phyloP scores from a whole-genome alignment of 1,140 invertebrate genomes.

The Diachasma alloeum region DNA sequence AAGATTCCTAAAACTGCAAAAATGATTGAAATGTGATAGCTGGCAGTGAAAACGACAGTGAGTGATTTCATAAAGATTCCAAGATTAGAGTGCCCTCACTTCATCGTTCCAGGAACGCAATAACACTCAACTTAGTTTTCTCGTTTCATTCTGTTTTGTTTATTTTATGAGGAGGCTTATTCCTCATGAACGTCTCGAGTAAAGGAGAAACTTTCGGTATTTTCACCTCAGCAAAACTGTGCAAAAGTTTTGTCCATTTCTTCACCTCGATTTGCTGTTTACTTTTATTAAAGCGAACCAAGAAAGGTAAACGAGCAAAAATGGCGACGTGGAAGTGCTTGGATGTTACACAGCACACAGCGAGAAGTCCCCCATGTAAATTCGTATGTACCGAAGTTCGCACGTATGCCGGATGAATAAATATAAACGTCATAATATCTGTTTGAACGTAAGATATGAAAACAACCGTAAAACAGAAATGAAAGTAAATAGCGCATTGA shows the following conservation, averaged over 20 bases:
- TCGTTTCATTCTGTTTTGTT: neutral
- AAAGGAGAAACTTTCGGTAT: conserved; percentile 1
- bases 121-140: neutral
- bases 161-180: neutral
- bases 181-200: neutral
- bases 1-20: too few species aligned
- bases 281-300: conserved; percentile 2
- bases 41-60: too few species aligned
- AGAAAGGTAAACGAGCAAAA: neutral
- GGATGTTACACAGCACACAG: neutral
- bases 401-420: neutral
- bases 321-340: neutral
- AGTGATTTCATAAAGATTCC: neutral
- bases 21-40: too few species aligned
- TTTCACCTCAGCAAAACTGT: neutral
- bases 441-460: neutral
- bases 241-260: neutral
- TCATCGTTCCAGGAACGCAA: neutral
- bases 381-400: neutral
- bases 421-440: neutral
- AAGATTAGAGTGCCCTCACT: neutral
- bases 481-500: neutral
- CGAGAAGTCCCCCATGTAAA: neutral
- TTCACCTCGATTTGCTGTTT: conserved; percentile 21
- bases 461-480: neutral